These are phyloP conservation scores for Heterochromis multidens DNA, from an alignment of 2,113 vertebrate genomes.

Conservation along the genomic window DNA sequence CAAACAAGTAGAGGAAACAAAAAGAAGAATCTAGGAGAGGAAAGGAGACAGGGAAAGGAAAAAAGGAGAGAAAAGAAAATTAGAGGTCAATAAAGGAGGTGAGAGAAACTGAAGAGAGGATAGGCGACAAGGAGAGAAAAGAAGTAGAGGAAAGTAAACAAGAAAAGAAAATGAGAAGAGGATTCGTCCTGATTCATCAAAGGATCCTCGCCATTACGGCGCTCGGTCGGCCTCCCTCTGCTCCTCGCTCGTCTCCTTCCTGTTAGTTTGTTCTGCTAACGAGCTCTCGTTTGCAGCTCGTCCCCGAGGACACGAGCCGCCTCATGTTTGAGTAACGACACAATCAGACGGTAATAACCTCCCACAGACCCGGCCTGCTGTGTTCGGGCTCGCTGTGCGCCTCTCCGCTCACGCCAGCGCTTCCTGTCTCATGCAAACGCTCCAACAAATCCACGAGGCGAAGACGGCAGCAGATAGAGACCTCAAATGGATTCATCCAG, in stretches of 20 bases:
- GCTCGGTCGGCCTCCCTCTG: neutral
- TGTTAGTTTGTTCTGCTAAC: slow-evolving; percentile 38
- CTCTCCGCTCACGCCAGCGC: neutral
- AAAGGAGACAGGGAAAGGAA: neutral
- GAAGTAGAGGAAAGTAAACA: neutral
- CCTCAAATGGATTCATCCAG: slow-evolving; percentile 34
- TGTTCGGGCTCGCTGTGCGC: neutral
- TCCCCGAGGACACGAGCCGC: slow-evolving; percentile 6
- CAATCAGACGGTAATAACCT: slow-evolving; percentile 5
- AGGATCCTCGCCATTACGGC: neutral
- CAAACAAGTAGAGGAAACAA: neutral
- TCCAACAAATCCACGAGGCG: slow-evolving; percentile 14
- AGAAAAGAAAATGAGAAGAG: neutral
- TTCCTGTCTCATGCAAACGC: neutral
- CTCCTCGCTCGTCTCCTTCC: neutral
- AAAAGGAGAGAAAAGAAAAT: neutral
- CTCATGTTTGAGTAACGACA: slow-evolving; percentile 46
- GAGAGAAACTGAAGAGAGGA: neutral
- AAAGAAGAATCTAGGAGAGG: neutral
- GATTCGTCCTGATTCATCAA: neutral
- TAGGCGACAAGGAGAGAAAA: neutral
- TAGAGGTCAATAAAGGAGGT: neutral
- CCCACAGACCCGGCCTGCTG: neutral
- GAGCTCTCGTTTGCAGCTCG: slow-evolving; percentile 19
- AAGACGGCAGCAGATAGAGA: slow-evolving; percentile 5